Evolutionary conservation across 1,140 invertebrate genomes (phyloP), one percentile per base, ranked within the genome.

Genomic region (Penaeus japonicus): DNA sequence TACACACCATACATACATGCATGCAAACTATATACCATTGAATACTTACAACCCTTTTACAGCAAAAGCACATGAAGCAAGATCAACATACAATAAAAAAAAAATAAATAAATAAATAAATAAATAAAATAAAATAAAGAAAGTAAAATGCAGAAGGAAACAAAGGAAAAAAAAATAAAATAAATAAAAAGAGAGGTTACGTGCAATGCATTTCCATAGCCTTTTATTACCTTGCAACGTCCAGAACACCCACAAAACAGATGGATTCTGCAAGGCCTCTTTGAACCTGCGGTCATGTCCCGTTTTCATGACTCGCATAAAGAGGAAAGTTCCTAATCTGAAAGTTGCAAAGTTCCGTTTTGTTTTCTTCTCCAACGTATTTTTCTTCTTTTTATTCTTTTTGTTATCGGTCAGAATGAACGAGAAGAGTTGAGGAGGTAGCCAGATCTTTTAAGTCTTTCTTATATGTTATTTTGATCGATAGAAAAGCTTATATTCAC

Each of bases 241-340:
- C 93, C 93, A 93, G 82, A 91, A 92, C 0, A 92, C 73, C 24
- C 92, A 92, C 70, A 93, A 92, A 4, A 90, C 73, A 22, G 87
- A 55, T 18, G 93, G 92, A 62, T 92, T 91, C 57, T 92, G 89
- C 75, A 92, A 84, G 5, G 92, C 92, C 70, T 91, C 91, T 75
- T 93, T 91, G 90, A 93, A 93, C 2, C 93, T 89, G 22, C 90
- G 89, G 86, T 93, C 93, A 65, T 91, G 84, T 15, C 93, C 93
- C 83, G 91, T 91, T 78, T 92, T 92, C 65, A 93, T 47, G 12
- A 93, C 89, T 87, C 93, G 91, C 15, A 92, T 91, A 88, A 93
- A 93, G 20, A 93, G 90, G 89, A 91, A 93, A 24, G 91, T 75
- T 12, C 93, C 93, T n/a, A 93, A 82, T 92, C 92, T 92, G 22